Evolutionary conservation across 2,888 invertebrate species (phyloP).

Genomic region (Desoria tigrina): DNA sequence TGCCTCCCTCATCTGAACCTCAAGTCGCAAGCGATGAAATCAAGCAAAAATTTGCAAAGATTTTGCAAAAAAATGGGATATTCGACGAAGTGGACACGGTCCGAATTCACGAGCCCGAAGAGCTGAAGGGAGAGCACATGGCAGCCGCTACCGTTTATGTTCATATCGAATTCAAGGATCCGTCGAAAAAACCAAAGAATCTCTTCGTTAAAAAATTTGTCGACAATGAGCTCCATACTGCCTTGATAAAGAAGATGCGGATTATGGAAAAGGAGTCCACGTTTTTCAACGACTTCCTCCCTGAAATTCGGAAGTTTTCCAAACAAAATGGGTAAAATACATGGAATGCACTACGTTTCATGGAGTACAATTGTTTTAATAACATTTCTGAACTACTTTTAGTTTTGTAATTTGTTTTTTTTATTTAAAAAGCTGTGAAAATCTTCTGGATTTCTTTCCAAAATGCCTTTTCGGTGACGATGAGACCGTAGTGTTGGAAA

Average conservation of each 20-base stretch:
- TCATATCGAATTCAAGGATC: slow-evolving; percentile 28
- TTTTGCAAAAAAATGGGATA: slow-evolving; percentile 26
- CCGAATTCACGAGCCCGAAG: slow-evolving; percentile 17
- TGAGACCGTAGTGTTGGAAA: slow-evolving; percentile 32
- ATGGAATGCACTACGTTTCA: neutral
- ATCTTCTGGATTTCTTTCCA: slow-evolving; percentile 29
- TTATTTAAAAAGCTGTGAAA: slow-evolving; percentile 1
- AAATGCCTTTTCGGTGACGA: slow-evolving; percentile 36
- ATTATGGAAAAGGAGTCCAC: slow-evolving; percentile 36
- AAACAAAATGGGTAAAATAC: slow-evolving; percentile 25
- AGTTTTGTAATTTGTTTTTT: neutral
- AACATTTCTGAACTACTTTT: neutral
- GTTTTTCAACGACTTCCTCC: slow-evolving; percentile 32
- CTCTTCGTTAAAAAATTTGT: slow-evolving; percentile 34
- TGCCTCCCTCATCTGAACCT: neutral
- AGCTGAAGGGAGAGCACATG: slow-evolving; percentile 32
- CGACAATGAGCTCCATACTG: neutral
- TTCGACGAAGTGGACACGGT: slow-evolving; percentile 24
- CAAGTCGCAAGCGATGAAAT: slow-evolving; percentile 1
- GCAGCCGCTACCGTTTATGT: slow-evolving; percentile 23
- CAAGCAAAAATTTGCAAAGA: slow-evolving; percentile 17
- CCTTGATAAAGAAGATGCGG: slow-evolving; percentile 20
- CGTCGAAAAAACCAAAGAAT: slow-evolving; percentile 20
- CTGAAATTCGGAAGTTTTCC: slow-evolving; percentile 30
- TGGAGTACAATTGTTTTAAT: too few relatives aligned